Conservation (phyloP, 2,113 vertebrate genomes). For the Sialia sialis region DNA sequence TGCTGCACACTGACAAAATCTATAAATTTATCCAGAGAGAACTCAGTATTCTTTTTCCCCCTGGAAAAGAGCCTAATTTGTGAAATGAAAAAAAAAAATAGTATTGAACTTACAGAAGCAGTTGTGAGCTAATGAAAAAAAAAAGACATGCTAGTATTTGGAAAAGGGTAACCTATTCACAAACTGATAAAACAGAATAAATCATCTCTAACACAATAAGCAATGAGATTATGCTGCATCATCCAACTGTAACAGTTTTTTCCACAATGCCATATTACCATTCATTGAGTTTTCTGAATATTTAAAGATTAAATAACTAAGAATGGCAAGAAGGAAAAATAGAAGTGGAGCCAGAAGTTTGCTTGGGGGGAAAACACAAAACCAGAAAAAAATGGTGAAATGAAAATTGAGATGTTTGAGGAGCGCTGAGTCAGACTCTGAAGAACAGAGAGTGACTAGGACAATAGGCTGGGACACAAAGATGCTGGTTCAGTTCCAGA, state of each 20-base stretch:
- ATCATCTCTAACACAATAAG: background rate
- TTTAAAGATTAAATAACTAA: background rate
- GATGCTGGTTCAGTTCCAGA: conserved; percentile 5
- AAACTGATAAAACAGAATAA: conserved; percentile 14
- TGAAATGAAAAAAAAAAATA: background rate
- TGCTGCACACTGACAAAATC: background rate
- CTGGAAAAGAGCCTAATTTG: background rate
- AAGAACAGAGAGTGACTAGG: conserved; percentile 15
- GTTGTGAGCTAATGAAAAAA: background rate
- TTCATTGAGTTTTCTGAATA: conserved; percentile 15
- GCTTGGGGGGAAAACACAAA: background rate
- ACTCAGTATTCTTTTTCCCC: background rate
- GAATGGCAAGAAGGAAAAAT: background rate
- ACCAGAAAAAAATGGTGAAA: background rate
- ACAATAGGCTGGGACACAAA: conserved; percentile 39
- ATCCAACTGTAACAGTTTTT: background rate
- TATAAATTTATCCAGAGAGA: background rate
- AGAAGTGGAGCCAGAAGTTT: background rate
- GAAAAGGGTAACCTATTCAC: background rate
- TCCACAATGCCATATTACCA: background rate
- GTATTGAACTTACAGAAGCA: background rate
- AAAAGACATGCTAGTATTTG: background rate
- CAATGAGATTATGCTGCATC: background rate
- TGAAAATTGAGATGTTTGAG: background rate
- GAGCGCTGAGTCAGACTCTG: background rate